Conservation (phyloP, 2,888 invertebrate species). For the Rhorus exstirpatorius region DNA sequence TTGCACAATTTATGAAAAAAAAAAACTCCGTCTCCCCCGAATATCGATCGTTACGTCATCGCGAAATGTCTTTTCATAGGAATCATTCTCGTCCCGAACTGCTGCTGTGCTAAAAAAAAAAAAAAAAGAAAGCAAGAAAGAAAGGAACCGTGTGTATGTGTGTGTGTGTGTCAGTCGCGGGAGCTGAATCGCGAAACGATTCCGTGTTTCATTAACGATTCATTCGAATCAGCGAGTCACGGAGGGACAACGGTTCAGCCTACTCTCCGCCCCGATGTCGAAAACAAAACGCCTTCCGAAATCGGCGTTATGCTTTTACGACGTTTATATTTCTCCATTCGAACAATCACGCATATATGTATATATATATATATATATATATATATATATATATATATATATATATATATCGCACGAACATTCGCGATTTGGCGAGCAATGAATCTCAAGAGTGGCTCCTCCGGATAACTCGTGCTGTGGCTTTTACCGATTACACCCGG, state of each 20-base stretch:
- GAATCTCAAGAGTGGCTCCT: slow-evolving; percentile 54
- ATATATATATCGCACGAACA: not conserved
- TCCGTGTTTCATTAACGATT: slow-evolving; percentile 73
- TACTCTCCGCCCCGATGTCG: slow-evolving; percentile 83
- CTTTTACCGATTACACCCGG: slow-evolving; percentile 78
- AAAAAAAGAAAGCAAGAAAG: not conserved
- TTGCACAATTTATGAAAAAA: not conserved
- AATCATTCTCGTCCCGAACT: slow-evolving; percentile 44
- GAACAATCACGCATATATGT: slow-evolving; percentile 77
- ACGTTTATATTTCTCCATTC: no score
- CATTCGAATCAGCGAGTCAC: slow-evolving; percentile 83
- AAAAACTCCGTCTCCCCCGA: not conserved
- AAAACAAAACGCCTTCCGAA: slow-evolving; percentile 86
- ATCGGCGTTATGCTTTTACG: slow-evolving; percentile 80
- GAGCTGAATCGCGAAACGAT: slow-evolving; percentile 43
- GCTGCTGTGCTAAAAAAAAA: slow-evolving; percentile 33
- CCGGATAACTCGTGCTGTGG: slow-evolving; percentile 73
- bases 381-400: slow-evolving; percentile 59
- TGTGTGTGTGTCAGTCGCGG: slow-evolving; percentile 38
- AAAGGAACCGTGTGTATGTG: no score
- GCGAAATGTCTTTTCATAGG: slow-evolving; percentile 36
- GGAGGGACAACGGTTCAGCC: slow-evolving; percentile 83
- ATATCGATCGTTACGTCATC: slow-evolving; percentile 32
- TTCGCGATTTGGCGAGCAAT: not conserved
- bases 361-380: not conserved